Evolutionary conservation across 1,140 invertebrate genomes (phyloP).

Genomic region (Onthophagus taurus): DNA sequence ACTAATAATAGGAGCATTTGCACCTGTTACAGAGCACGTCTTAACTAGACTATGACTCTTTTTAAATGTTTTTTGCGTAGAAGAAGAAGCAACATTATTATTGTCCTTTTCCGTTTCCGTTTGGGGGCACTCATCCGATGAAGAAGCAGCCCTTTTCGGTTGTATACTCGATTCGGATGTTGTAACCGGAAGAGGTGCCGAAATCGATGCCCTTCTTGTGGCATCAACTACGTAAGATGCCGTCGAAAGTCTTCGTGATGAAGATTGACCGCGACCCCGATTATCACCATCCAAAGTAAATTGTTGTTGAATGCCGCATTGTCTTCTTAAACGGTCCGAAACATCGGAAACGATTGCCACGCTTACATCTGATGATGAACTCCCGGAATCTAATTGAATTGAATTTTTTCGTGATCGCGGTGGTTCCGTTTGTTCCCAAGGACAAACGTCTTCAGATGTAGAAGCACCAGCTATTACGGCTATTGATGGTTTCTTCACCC

Average conservation of each 20-base stretch:
- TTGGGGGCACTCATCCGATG: constrained; percentile 19
- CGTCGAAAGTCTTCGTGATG: constrained; percentile 35
- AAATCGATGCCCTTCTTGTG: constrained; percentile 39
- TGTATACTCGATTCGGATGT: constrained; percentile 37
- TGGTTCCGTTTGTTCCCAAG: constrained; percentile 48
- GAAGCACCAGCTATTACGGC: constrained; percentile 37
- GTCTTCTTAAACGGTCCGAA: constrained; percentile 35
- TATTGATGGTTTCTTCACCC: constrained; percentile 34
- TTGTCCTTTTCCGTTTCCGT: too few relatives aligned
- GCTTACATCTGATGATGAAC: constrained; percentile 64
- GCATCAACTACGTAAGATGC: constrained; percentile 30
- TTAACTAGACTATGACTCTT: constrained; percentile 35
- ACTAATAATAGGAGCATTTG: constrained; percentile 56
- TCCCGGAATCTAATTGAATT: constrained; percentile 45
- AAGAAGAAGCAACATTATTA: constrained; percentile 25
- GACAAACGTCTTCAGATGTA: constrained; percentile 55
- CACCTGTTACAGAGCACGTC: constrained; percentile 32
- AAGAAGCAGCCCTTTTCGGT: constrained; percentile 23
- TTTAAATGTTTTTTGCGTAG: constrained; percentile 30
- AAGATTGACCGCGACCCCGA: constrained; percentile 15
- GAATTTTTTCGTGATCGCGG: constrained; percentile 45
- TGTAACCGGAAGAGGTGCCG: constrained; percentile 34
- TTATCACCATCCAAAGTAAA: constrained; percentile 48
- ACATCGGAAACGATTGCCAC: constrained; percentile 48
- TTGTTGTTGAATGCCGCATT: constrained; percentile 49